phyloP scores from a whole-genome alignment of 2,113 vertebrate genomes.

The Notarius quadriscutis region DNA sequence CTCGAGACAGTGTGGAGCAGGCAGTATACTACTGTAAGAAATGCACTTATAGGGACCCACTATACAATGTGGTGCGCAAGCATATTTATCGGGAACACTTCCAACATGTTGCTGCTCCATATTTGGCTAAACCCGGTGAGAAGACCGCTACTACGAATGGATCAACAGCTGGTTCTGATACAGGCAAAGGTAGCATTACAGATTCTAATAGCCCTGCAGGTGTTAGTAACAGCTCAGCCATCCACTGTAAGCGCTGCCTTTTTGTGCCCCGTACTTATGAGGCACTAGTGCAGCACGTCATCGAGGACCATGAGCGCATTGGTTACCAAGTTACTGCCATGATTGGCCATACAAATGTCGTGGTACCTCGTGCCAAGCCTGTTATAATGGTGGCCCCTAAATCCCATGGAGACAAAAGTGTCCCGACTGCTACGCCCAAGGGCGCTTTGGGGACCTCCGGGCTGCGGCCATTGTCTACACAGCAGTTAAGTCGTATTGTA shows the following conservation, averaged over 20 bases:
- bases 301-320: conserved; percentile 95
- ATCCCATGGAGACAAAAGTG: conserved; percentile 83
- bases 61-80: conserved; percentile 98
- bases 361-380: conserved; percentile 91
- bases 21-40: conserved; percentile 99
- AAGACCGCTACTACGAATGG: conserved; percentile 77
- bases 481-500: conserved; percentile 85
- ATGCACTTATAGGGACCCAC: conserved; percentile 98
- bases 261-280: conserved; percentile 97
- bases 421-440: conserved; percentile 87
- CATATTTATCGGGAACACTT: conserved; percentile 99
- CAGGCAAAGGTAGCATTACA: conserved; percentile 74
- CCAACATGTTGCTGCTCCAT: conserved; percentile 94
- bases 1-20: conserved; percentile 92
- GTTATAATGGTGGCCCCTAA: conserved; percentile 90
- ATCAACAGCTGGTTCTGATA: conserved; percentile 67
- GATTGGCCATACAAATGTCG: conserved; percentile 97
- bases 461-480: conserved; percentile 81
- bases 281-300: conserved; percentile 96
- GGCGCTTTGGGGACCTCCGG: conserved; percentile 80
- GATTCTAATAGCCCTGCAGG: conserved; percentile 74
- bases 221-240: conserved; percentile 70
- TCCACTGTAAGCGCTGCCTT: conserved; percentile 97
- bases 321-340: conserved; percentile 98
- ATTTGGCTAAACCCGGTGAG: conserved; percentile 89